phyloP scores from a whole-genome alignment of 2,797 vertebrate genomes.

The Chrosomus eos region DNA sequence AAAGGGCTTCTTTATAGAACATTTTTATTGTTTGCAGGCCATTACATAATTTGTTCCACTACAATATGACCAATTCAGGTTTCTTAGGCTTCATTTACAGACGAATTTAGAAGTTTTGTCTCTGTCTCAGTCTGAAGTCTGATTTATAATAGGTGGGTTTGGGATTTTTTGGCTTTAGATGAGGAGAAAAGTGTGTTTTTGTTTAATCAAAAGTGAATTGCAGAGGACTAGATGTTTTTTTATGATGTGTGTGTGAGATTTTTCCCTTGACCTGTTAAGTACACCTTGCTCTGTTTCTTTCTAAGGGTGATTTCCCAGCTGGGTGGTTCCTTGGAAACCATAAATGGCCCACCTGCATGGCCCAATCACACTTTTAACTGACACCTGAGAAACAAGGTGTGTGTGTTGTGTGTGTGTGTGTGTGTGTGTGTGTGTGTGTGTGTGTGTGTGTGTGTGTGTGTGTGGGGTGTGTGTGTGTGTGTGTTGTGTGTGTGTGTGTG shows the following conservation, averaged over 20 bases:
- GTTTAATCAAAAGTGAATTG: constrained; percentile 13
- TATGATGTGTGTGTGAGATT: constrained; percentile 10
- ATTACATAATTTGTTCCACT: constrained; percentile 25
- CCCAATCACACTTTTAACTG: constrained; percentile 50
- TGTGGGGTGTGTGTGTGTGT: constrained; percentile 22
- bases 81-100: constrained; percentile 8
- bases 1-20: background rate
- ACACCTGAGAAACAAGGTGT: constrained; percentile 43
- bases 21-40: constrained; percentile 7
- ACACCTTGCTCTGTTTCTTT: constrained; percentile 33
- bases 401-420: constrained; percentile 9
- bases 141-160: constrained; percentile 10
- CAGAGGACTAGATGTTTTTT: constrained; percentile 35
- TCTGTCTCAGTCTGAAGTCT: constrained; percentile 17
- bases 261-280: constrained; percentile 45
- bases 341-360: constrained; percentile 64
- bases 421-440: background rate
- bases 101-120: background rate
- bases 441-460: constrained; percentile 30
- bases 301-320: constrained; percentile 69
- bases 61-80: constrained; percentile 1
- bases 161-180: constrained; percentile 33
- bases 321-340: constrained; percentile 65
- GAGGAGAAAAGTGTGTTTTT: constrained; percentile 39
- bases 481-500: constrained; percentile 28